Evolutionary conservation across 2,797 vertebrate species (phyloP).

Genomic region (Garrulus glandarius): DNA sequence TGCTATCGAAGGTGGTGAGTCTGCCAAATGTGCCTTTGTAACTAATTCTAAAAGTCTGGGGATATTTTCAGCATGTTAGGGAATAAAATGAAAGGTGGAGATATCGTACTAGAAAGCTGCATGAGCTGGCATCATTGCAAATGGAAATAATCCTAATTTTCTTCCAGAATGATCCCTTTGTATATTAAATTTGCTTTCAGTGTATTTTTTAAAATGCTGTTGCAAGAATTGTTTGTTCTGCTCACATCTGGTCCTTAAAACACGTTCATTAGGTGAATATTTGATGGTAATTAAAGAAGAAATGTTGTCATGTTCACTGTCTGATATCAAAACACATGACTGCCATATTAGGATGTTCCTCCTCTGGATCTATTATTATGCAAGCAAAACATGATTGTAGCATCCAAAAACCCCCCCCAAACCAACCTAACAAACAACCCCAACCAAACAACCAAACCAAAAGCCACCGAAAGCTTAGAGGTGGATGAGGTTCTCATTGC

Average conservation of each 20-base stretch:
- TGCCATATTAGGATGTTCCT: background rate
- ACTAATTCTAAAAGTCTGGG: background rate
- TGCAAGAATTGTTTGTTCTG: background rate
- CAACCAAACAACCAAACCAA: background rate
- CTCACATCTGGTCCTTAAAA: background rate
- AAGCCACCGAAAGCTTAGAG: background rate
- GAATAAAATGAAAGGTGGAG: background rate
- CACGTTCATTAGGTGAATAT: background rate
- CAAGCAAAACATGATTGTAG: background rate
- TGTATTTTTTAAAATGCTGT: background rate
- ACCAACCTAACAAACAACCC: fast-evolving
- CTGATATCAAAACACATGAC: background rate
- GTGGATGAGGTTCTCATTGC: background rate
- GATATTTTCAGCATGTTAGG: slow-evolving; percentile 9
- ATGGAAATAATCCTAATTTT: slow-evolving; percentile 3
- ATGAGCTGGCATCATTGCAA: background rate
- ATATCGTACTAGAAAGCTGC: background rate
- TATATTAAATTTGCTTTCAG: background rate
- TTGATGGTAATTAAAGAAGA: background rate
- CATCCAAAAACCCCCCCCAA: background rate
- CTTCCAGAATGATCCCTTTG: background rate
- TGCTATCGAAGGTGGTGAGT: background rate
- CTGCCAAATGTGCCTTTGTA: slow-evolving; percentile 27
- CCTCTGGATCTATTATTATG: background rate
- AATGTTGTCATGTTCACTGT: background rate